Evolutionary conservation across 2,797 vertebrate species (phyloP), one percentile per base, ranked within the genome.

Genomic region (Luscinia luscinia): DNA sequence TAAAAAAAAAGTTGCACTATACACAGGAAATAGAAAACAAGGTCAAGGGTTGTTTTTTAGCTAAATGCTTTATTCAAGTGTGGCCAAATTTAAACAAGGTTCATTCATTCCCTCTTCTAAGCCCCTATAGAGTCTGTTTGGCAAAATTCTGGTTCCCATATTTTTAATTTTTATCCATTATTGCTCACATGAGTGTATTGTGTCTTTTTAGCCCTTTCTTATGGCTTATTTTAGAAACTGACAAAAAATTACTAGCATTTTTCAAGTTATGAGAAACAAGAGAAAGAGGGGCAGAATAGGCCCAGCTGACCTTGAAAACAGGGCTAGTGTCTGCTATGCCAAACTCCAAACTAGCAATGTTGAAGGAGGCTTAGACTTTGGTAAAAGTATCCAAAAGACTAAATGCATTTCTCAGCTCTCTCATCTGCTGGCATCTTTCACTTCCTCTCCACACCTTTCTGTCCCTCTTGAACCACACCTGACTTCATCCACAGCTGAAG

Each of bases 11-110:
- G 36, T 68, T 76, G 32, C 41, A 91, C 8, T 64, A 55, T 48
- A 32, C 48, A 61, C 38, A 88, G 83, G 70, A 96, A 97, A 90
- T 46, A 82, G 51, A 95, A 96, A 96, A 96, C 36, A 94, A 96
- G 63, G 48, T 83, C 55, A 77, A 76, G 46, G 34, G 26, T 89
- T 81, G 82, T 51, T 58, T 84, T 95, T 94, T 91, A 89, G 26
- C 73, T 81, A 87, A 90, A 94, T 80, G 21, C 3, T 94, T 95
- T 75, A 67, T 92, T 90, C 79, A 62, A 66, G 22, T 54, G 28
- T 68, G 74, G 43, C 91, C 46, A 77, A n/a, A 91, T 77, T 87
- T 93, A 96, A 96, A 51, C 38, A 91, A 87, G 36, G 43, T 87
- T 89, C 19, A 43, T 91, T 51, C 55, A 62, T 92, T 87, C 48